Base-by-base conservation (phyloP, 2,113 vertebrate genomes). In the Dasyornis broadbenti region DNA sequence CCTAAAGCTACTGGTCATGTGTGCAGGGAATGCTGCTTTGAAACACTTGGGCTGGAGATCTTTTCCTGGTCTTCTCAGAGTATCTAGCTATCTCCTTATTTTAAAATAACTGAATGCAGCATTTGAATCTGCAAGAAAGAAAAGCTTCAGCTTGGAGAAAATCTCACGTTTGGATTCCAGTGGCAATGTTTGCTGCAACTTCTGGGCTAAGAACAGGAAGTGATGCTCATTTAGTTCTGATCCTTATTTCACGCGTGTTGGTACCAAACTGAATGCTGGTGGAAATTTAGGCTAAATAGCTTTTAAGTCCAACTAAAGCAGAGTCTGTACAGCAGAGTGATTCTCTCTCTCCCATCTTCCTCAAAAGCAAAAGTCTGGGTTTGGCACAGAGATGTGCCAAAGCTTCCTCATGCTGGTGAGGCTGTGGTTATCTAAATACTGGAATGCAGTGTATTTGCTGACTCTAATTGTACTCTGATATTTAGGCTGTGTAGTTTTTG, bases 151-250 rank as follows among this genome's bases (percentile, higher is more conserved):
- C 7, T 66, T 31, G 8, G 68, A 69, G 68, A 50, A 60, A 40
- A 82, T 11, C 2, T 27, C 39, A 19, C 0, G 0, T 20, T 66
- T 63, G 39, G 6, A 49, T 69, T 27, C n/a, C 40, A 50, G 31
- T 21, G 22, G 19, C 39, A 53, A 27, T 19, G 15, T 47, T 71
- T 68, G 3, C 39, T 72, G 8, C 28, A 57, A 45, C 13, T 64
- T 80, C 7, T 27, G 47, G 45, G 22, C 9, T 72, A 12, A n/a
- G 61, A 78, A 40, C 27, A 40, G 57, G 14, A 56, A 26, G 17
- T 7, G 3, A 37, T 20, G 26, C 18, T 60, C 11, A 1, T 45
- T 20, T 13, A 17, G 17, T 73, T 73, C 14, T 57, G 31, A 24
- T 42, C 13, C 2, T 15, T 39, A 26, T 3, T 60, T 61, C 11